A percentile compares a stretch with the other conserved stretches of the same genome.
Evolutionary conservation across 2,113 vertebrate species (phyloP).

Genomic region (Microcebus ravelobensis): DNA sequence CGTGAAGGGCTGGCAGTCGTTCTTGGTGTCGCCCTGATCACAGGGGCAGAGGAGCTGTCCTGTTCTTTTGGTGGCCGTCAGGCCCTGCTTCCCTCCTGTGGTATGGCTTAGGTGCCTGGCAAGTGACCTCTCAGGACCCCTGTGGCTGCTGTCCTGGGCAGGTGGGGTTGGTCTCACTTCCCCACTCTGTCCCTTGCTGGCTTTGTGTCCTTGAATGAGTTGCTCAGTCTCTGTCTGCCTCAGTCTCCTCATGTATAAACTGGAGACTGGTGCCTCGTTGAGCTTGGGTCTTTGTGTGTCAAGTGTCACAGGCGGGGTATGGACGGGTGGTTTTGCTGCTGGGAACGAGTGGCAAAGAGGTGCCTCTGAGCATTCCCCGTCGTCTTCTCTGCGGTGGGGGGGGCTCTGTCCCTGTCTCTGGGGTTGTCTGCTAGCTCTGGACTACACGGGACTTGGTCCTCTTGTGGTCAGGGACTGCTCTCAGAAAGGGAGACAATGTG

Average conservation of each 20-base stretch:
- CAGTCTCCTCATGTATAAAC: background rate
- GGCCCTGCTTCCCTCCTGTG: background rate
- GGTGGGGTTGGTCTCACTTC: rapidly evolving
- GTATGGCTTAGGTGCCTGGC: background rate
- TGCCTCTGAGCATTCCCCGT: rapidly evolving
- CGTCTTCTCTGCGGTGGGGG: too few species aligned
- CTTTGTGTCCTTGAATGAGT: background rate
- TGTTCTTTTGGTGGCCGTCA: rapidly evolving
- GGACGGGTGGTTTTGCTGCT: background rate
- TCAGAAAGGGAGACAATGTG: background rate
- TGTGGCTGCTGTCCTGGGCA: background rate
- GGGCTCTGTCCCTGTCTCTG: rapidly evolving
- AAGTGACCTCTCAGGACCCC: background rate
- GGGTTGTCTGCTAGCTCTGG: background rate
- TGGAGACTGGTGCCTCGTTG: rapidly evolving
- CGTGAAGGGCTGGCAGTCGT: background rate
- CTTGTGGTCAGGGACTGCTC: background rate
- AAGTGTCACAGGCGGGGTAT: too few species aligned
- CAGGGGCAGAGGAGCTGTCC: background rate
- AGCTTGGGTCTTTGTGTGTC: background rate
- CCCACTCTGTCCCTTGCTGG: rapidly evolving
- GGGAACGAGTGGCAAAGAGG: rapidly evolving
- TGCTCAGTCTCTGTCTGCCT: background rate
- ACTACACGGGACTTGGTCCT: rapidly evolving
- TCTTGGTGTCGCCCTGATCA: rapidly evolving